Percentiles rank a stretch among this genome's conserved stretches.
These are phyloP conservation scores for Petrocephalus schoutedeni DNA, from an alignment of 2,797 vertebrate species.

Conservation along the genomic window DNA sequence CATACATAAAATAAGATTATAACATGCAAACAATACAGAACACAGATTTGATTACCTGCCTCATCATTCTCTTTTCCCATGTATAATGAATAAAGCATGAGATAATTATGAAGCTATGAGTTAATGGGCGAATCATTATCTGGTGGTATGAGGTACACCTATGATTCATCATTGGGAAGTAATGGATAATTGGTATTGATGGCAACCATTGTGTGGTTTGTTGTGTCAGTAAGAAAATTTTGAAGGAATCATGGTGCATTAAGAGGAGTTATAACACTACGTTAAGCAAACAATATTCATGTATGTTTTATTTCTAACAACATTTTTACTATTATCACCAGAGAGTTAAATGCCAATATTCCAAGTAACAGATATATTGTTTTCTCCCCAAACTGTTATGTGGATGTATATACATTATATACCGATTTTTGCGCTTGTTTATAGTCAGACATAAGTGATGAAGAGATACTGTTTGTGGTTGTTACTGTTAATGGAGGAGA, in stretches of 20 bases:
- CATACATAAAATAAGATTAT: not conserved
- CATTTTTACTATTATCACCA: not conserved
- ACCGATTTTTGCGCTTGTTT: not conserved
- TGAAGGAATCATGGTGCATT: not conserved
- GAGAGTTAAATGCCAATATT: not conserved
- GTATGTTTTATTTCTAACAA: not conserved
- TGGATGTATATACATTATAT: not conserved
- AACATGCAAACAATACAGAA: not conserved
- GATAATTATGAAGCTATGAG: slow-evolving; percentile 10
- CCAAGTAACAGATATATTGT: not conserved
- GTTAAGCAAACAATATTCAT: not conserved
- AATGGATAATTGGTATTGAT: not conserved
- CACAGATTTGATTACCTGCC: not conserved
- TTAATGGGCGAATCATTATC: slow-evolving; percentile 3
- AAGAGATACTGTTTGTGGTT: not conserved
- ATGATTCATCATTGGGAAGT: not conserved
- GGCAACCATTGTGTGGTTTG: not conserved
- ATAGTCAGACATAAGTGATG: not conserved
- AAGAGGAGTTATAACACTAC: not conserved
- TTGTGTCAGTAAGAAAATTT: not conserved
- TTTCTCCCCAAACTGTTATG: not conserved
- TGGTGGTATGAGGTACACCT: slow-evolving; percentile 1
- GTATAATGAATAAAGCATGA: slow-evolving; percentile 1
- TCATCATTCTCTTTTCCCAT: not conserved
- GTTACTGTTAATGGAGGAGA: not conserved